Percentiles rank a stretch among this genome's conserved stretches.
Conservation (phyloP, 2,797 vertebrate species). For the Telmatherina bonti region DNA sequence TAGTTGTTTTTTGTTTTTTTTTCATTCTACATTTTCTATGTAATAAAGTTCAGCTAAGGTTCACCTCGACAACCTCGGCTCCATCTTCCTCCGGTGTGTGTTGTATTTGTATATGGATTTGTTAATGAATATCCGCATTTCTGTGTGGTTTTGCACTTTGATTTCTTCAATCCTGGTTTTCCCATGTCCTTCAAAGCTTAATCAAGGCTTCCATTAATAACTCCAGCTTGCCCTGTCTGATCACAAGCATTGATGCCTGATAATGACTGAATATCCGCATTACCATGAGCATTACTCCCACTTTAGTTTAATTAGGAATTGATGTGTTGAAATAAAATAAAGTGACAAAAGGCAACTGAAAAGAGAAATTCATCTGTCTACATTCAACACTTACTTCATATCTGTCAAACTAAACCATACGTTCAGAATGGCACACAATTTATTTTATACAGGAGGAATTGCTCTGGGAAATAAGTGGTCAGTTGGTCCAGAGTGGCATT, state of each 20-base stretch:
- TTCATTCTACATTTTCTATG: neutral
- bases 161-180: slow-evolving; percentile 67
- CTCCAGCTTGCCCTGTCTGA: slow-evolving; percentile 21
- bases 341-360: neutral
- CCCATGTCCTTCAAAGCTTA: slow-evolving; percentile 66
- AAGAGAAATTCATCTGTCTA: neutral
- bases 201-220: slow-evolving; percentile 61
- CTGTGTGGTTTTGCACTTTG: slow-evolving; percentile 28
- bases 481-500: neutral
- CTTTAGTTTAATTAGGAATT: neutral
- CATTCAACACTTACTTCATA: neutral
- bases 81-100: neutral
- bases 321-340: neutral
- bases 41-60: neutral
- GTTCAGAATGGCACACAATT: neutral
- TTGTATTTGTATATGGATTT: neutral
- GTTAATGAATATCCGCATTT: neutral
- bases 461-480: neutral
- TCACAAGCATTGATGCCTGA: slow-evolving; percentile 55
- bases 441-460: neutral
- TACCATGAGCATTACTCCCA: neutral
- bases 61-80: neutral
- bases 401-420: neutral
- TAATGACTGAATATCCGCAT: slow-evolving; percentile 42
- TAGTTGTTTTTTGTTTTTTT: neutral